phyloP scores from a whole-genome alignment of 2,888 invertebrate species.

The Proisotoma minuta region DNA sequence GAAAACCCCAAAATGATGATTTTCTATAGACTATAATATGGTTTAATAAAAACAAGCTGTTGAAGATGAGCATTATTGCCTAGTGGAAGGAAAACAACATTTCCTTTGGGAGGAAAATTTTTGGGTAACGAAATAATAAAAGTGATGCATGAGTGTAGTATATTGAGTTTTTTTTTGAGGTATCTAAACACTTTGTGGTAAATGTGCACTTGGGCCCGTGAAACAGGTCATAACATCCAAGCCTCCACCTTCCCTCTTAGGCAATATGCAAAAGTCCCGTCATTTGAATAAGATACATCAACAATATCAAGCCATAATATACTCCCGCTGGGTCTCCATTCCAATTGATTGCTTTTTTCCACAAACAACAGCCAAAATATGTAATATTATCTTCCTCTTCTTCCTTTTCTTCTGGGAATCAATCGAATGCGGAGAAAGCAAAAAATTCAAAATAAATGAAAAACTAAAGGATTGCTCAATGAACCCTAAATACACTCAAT shows the following conservation, averaged over 20 bases:
- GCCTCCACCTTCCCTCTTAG: slow-evolving; percentile 27
- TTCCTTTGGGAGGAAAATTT: slow-evolving; percentile 18
- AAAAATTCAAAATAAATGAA: too few relatives aligned
- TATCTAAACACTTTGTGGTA: slow-evolving; percentile 40
- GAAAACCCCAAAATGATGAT: slow-evolving; percentile 23
- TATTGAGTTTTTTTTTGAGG: slow-evolving; percentile 40
- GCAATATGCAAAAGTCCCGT: slow-evolving; percentile 42
- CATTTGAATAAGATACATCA: slow-evolving; percentile 44
- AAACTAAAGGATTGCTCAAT: too few relatives aligned
- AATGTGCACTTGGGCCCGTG: slow-evolving; percentile 36
- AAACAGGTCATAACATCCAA: slow-evolving; percentile 38
- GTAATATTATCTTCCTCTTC: too few relatives aligned
- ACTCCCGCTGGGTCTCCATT: too few relatives aligned
- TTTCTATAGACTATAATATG: slow-evolving; percentile 11
- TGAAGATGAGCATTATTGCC: slow-evolving; percentile 27
- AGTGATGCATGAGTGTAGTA: slow-evolving; percentile 32
- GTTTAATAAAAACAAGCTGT: slow-evolving; percentile 34
- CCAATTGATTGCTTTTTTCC: too few relatives aligned
- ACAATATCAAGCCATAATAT: too few relatives aligned
- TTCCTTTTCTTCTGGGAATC: too few relatives aligned
- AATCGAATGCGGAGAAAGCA: too few relatives aligned
- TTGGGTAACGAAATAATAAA: slow-evolving; percentile 20
- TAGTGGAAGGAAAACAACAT: slow-evolving; percentile 15
- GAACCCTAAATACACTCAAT: too few relatives aligned
- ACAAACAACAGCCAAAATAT: too few relatives aligned